phyloP scores from a whole-genome alignment of 1,140 invertebrate genomes.

The Lysiphlebus fabarum region DNA sequence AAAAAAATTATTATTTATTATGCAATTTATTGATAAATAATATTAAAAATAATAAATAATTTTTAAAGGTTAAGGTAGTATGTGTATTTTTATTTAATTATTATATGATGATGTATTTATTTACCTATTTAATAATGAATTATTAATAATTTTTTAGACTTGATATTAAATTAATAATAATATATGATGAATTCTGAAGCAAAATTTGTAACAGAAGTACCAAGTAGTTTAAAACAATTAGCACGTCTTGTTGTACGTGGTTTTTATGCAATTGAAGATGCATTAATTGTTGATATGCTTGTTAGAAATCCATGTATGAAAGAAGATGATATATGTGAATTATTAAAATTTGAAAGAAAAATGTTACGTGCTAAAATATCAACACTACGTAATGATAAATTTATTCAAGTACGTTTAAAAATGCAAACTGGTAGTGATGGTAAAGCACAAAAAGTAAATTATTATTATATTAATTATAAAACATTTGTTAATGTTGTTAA shows the following conservation, averaged over 20 bases:
- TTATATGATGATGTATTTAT: no score
- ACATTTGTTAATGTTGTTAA: conserved; percentile 96
- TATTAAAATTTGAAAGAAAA: conserved; percentile 92
- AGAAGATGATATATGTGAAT: conserved; percentile 92
- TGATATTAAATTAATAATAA: no score
- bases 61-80: no score
- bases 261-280: conserved; percentile 92
- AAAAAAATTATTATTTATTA: no score
- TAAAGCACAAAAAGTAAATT: conserved; percentile 95
- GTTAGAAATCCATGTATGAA: conserved; percentile 96
- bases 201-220: conserved; percentile 59
- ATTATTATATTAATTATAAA: conserved; percentile 97
- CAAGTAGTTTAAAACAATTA: conserved; percentile 87
- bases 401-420: conserved; percentile 86
- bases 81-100: no score
- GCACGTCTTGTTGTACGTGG: conserved; percentile 85
- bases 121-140: no score
- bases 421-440: conserved; percentile 94
- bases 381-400: conserved; percentile 86
- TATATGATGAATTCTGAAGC: no score
- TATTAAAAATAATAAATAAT: no score
- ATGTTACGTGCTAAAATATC: conserved; percentile 85
- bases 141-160: no score
- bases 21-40: no score
- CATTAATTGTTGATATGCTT: conserved; percentile 91